These are phyloP conservation scores for Papilio polytes DNA, from an alignment of 1,140 invertebrate genomes.

Conservation along the genomic window DNA sequence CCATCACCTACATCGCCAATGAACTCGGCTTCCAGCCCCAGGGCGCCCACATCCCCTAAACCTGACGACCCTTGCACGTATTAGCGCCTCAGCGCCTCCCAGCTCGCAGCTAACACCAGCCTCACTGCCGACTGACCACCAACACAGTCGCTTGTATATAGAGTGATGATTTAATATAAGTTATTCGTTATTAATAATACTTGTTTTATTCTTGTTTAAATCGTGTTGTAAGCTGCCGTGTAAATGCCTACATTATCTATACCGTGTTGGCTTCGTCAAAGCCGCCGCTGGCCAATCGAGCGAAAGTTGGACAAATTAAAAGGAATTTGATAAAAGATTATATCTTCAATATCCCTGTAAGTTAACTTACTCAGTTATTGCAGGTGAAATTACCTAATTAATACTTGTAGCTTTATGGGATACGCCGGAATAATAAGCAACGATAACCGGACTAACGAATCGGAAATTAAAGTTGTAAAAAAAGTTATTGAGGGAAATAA, in stretches of 20 bases:
- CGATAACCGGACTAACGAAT: no score
- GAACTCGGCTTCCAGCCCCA: constrained; percentile 41
- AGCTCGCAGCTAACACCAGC: neutral
- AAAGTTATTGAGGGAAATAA: no score
- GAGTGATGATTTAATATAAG: constrained; percentile 20
- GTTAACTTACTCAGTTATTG: no score
- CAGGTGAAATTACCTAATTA: neutral
- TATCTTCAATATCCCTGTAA: no score
- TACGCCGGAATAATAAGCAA: neutral
- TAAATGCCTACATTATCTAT: no score
- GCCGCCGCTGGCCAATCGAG: no score
- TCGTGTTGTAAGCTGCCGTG: neutral
- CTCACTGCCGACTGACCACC: constrained; percentile 4
- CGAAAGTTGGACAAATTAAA: no score
- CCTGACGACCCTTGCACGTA: constrained; percentile 6
- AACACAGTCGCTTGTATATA: neutral
- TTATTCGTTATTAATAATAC: constrained; percentile 9
- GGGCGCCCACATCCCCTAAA: constrained; percentile 32
- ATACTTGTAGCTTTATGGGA: neutral
- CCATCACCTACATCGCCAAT: constrained; percentile 25
- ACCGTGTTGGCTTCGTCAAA: no score
- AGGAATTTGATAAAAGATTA: no score
- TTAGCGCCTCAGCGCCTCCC: neutral
- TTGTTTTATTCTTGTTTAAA: constrained; percentile 19
- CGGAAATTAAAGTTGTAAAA: no score